A percentile compares a stretch with the other conserved stretches of the same genome.
phyloP scores from a whole-genome alignment of 64 coral and sea anemone genomes.

The Dendrophyllia cribrosa region DNA sequence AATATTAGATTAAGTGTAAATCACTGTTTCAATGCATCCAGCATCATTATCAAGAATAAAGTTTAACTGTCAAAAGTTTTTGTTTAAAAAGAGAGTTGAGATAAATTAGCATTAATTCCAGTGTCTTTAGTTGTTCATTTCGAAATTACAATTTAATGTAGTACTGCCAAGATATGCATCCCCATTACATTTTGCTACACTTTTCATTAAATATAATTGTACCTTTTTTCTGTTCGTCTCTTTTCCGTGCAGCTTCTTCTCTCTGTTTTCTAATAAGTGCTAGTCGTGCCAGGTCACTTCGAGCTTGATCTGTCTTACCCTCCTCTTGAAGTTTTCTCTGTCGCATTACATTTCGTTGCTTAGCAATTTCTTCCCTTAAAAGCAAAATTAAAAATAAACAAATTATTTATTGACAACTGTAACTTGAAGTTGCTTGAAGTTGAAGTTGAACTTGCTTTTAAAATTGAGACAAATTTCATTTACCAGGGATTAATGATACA shows the following conservation, averaged over 20 bases:
- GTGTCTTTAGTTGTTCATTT: neutral
- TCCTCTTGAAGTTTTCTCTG: constrained; percentile 77
- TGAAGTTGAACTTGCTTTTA: neutral
- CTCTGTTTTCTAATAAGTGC: constrained; percentile 88
- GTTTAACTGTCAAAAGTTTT: too few species aligned
- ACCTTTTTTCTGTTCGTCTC: constrained; percentile 95
- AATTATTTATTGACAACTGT: neutral
- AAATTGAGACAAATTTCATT: too few species aligned
- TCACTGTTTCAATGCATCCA: too few species aligned
- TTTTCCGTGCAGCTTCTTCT: constrained; percentile 84
- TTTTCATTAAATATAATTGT: neutral
- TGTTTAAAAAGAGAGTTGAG: too few species aligned
- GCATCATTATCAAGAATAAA: too few species aligned
- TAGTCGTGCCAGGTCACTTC: constrained; percentile 84
- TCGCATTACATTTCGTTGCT: constrained; percentile 60
- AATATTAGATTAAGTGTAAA: too few species aligned
- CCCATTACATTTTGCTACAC: neutral
- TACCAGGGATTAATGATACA: too few species aligned
- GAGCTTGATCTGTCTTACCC: constrained; percentile 91
- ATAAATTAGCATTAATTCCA: too few species aligned
- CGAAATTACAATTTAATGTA: neutral
- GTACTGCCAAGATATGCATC: too few species aligned
- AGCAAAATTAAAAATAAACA: neutral
- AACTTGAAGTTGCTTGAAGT: neutral
- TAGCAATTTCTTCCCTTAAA: constrained; percentile 87